Evolutionary conservation across 2,888 invertebrate species (phyloP).

Genomic region (Drosophila cognata): DNA sequence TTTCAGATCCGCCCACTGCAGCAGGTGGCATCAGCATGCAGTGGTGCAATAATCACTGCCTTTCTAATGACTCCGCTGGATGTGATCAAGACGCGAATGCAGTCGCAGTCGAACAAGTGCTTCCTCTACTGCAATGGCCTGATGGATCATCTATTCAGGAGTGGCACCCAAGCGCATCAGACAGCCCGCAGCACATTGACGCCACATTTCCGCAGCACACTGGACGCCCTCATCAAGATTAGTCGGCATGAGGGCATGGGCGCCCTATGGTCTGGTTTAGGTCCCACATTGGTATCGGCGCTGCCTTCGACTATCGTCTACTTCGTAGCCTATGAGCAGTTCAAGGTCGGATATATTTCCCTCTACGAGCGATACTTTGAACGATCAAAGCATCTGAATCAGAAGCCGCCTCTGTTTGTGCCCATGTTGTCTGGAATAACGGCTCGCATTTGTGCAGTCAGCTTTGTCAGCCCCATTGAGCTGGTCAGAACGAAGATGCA

Average conservation of each 20-base stretch:
- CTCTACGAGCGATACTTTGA: slow-evolving; percentile 65
- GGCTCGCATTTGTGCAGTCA: slow-evolving; percentile 93
- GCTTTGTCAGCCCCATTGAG: slow-evolving; percentile 97
- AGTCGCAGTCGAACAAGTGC: slow-evolving; percentile 94
- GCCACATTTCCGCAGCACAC: slow-evolving; percentile 91
- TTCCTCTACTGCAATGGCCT: slow-evolving; percentile 98
- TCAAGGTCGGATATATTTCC: slow-evolving; percentile 88
- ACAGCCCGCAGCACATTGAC: slow-evolving; percentile 11
- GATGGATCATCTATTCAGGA: slow-evolving; percentile 99
- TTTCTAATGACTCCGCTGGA: slow-evolving; percentile 98
- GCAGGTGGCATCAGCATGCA: slow-evolving; percentile 85
- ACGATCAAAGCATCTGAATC: background rate
- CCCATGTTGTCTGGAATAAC: slow-evolving; percentile 93
- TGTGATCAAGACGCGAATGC: slow-evolving; percentile 98
- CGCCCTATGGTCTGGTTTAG: slow-evolving; percentile 98
- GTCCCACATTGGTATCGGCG: slow-evolving; percentile 97
- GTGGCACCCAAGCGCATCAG: slow-evolving; percentile 85
- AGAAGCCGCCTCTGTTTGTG: slow-evolving; percentile 88
- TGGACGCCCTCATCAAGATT: slow-evolving; percentile 98
- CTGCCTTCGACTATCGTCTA: slow-evolving; percentile 98
- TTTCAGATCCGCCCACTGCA: slow-evolving; percentile 87
- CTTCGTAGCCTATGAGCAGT: slow-evolving; percentile 98
- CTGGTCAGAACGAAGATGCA: slow-evolving; percentile 99
- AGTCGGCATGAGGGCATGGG: slow-evolving; percentile 93
- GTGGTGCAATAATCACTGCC: slow-evolving; percentile 95